phyloP scores from a whole-genome alignment of 2,797 vertebrate species.

The Chrosomus eos region DNA sequence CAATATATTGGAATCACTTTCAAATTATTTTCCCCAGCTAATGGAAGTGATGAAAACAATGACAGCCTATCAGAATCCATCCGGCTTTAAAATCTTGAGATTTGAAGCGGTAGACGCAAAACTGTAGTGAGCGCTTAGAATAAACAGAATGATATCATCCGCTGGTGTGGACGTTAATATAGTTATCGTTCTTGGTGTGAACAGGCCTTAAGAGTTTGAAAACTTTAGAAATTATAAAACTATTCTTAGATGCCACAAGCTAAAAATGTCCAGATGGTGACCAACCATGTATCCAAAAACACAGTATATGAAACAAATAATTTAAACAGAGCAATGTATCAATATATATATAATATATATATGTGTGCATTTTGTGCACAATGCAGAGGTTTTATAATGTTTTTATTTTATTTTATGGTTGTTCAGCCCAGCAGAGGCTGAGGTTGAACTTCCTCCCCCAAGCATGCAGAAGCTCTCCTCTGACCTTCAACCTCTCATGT shows the following conservation, averaged over 20 bases:
- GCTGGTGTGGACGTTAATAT: not conserved
- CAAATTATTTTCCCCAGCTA: not conserved
- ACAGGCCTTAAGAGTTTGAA: not conserved
- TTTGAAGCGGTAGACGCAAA: not conserved
- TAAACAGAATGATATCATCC: not conserved
- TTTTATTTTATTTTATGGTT: not conserved
- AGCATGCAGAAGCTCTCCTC: constrained; percentile 86
- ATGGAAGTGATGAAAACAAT: not conserved
- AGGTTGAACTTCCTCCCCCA: constrained; percentile 78
- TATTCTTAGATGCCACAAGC: not conserved
- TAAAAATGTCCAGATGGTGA: not conserved
- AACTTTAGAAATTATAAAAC: not conserved
- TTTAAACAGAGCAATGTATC: not conserved
- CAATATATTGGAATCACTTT: not conserved
- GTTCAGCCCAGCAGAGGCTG: constrained; percentile 81
- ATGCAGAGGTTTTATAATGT: not conserved
- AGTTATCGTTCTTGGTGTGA: not conserved
- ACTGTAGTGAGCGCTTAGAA: not conserved
- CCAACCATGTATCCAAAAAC: not conserved
- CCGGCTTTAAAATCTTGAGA: not conserved
- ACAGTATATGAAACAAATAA: not conserved
- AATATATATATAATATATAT: no score
- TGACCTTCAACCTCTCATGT: constrained; percentile 90
- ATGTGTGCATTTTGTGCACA: not conserved
- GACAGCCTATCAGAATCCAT: not conserved